Evolutionary conservation across 2,113 vertebrate genomes (phyloP).

Genomic region (Passer domesticus): DNA sequence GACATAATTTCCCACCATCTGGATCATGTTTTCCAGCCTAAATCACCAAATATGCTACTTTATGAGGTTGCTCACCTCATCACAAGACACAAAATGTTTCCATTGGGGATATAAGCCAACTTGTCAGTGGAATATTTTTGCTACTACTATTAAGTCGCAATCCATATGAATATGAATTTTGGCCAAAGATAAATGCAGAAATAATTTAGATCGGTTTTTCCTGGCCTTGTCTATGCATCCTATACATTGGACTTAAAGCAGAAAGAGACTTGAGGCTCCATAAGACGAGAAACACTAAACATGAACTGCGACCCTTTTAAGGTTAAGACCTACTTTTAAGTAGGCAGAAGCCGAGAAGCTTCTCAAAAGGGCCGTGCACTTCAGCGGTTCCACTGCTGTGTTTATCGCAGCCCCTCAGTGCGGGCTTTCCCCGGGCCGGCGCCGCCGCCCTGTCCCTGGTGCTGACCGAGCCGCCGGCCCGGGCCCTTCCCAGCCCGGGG

Average conservation of each 20-base stretch:
- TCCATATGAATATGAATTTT: neutral
- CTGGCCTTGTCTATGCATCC: neutral
- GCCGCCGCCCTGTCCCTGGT: slow-evolving; percentile 23
- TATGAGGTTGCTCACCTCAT: neutral
- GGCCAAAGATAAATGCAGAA: neutral
- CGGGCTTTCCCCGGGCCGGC: neutral
- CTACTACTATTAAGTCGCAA: neutral
- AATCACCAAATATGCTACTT: neutral
- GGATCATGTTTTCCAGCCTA: neutral
- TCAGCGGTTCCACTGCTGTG: rapidly evolving
- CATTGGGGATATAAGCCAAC: neutral
- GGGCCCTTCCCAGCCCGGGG: neutral
- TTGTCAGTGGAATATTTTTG: neutral
- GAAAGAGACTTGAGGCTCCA: neutral
- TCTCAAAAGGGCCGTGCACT: rapidly evolving
- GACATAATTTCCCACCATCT: neutral
- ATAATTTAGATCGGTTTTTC: neutral
- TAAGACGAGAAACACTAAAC: neutral
- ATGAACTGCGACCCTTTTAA: neutral
- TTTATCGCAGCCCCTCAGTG: neutral
- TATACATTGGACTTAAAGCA: neutral
- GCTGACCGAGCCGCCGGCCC: neutral
- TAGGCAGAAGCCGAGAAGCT: rapidly evolving
- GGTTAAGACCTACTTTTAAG: too few species aligned
- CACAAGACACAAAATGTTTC: neutral